Evolutionary conservation across 2,888 invertebrate species (phyloP).

Genomic region (Keiferia lycopersicella): DNA sequence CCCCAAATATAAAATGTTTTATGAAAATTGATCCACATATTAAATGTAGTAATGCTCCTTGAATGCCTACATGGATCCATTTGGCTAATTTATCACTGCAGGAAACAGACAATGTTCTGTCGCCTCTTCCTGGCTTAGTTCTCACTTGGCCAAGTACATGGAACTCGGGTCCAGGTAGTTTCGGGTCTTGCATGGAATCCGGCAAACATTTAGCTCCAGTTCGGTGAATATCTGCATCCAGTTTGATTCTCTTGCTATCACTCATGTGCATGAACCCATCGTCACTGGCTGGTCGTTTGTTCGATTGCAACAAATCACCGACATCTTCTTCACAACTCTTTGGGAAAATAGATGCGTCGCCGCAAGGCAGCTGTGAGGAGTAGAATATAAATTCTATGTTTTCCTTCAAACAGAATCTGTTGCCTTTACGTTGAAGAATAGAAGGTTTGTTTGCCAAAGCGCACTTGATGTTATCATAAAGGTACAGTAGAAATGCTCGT

Average conservation of each 20-base stretch:
- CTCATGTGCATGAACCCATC: constrained; percentile 42
- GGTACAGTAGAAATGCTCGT: constrained; percentile 89
- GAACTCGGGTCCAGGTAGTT: constrained; percentile 79
- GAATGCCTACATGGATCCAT: constrained; percentile 93
- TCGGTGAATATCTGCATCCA: constrained; percentile 76
- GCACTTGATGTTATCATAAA: constrained; percentile 83
- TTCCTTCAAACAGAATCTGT: constrained; percentile 76
- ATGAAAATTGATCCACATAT: constrained; percentile 86
- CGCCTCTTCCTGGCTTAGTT: constrained; percentile 95
- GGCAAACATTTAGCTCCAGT: constrained; percentile 95
- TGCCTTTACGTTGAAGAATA: constrained; percentile 52
- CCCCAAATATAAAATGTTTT: constrained; percentile 86
- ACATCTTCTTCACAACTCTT: constrained; percentile 64
- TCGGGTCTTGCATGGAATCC: constrained; percentile 80
- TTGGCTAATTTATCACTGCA: constrained; percentile 97
- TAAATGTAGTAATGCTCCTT: constrained; percentile 90
- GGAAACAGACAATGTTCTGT: constrained; percentile 92
- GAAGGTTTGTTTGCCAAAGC: constrained; percentile 53
- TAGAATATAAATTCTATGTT: constrained; percentile 89
- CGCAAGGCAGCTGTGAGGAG: constrained; percentile 94
- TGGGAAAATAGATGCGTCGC: constrained; percentile 94
- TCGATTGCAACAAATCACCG: constrained; percentile 45
- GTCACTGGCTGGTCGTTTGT: constrained; percentile 40
- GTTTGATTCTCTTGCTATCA: constrained; percentile 44
- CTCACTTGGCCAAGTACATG: constrained; percentile 87